Base-by-base conservation (phyloP, 1,140 invertebrate species). In the Drosophila pandora region DNA sequence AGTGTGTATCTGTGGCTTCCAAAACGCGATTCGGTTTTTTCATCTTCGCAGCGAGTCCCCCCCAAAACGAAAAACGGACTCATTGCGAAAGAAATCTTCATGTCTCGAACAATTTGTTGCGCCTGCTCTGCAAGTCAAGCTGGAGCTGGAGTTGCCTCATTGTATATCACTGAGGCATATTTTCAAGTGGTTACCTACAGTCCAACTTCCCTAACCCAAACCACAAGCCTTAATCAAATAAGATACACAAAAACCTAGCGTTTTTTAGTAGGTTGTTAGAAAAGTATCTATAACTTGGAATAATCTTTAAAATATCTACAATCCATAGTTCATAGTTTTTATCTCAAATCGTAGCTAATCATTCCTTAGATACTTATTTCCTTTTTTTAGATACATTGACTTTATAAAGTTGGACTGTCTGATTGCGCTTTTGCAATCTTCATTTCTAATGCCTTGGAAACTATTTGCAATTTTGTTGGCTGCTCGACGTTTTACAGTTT, bases 361-460 rank as follows among this genome's bases (percentile, higher is more conserved):
- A 28, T 28, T 28, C 0, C 25, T 28, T 6, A 28, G 25, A 28
- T 28, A 28, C 25, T 49, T 28, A 12, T 25, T 48, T 6, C 25
- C 5, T 6, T 49, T 23, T 52, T 34, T 10, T 23, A 10, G 21
- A 47, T 8, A 10, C 43, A 47, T 39, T n/a, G 1, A 30, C 23
- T 9, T 12, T 43, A 2, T 21, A 10, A 23, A 34, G 56, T 10
- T n/a, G 17, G n/a, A 50, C 58, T 52, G 34, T 52, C 32, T 37
- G 22, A 43, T 37, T 56, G 25, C 32, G 0, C 56, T 67, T 67
- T 76, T 53, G 52, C 64, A 82, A 79, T 79, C 60, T 60, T 79
- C 61, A 76, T 81, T 81, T 68, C 56, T 80, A 71, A 80, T 76
- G 62, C 56, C 58, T 73, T 53, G 73, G 63, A 68, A 69, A 69